Evolutionary conservation across 1,140 invertebrate species (phyloP), one percentile per base, ranked within the genome.

Genomic region (Aphaenogaster rudis): DNA sequence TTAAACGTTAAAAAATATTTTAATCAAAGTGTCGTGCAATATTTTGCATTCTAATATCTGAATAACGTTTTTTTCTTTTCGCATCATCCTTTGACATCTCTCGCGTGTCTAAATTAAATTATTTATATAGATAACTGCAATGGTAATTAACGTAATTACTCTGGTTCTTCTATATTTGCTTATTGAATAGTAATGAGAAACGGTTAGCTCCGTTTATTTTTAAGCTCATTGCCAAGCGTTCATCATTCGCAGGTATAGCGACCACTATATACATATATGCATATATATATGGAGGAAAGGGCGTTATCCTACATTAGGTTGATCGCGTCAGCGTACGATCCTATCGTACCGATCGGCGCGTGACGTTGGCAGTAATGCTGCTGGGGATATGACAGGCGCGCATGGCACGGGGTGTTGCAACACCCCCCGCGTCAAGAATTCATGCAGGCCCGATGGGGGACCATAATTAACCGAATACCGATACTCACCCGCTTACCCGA

Each of bases 381-480:
- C 90, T 94, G 91, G 94, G 91, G 93, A 94, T 95, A 95, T 95
- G 95, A 95, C 94, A 95, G 93, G 94, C 94, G 92, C 94, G 95
- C 94, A 87, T 90, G 94, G 94, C 94, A 95, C 91, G 94, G 93
- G 89, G 93, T 87, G 92, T 90, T 90, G 90, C 94, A 93, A 94
- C 93, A 94, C 94, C 93, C 94, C 94, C 93, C 93, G 95, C 94
- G 94, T 95, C 94, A 95, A 95, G 95, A 95, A 95, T 95, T 95
- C 94, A 94, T 94, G 93, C 92, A 92, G 91, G 90, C 89, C 88
- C 91, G 91, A 91, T 91, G 93, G 92, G 93, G 93, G 94, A 95
- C 95, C 94, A 95, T 95, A 95, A 95, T 95, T 95, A 95, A 95
- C 95, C 93, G 92, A 95, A 95, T 95, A 95, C 95, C 94, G 94